Percentiles rank a stretch among this genome's conserved stretches.
Conservation (phyloP, 1,140 invertebrate genomes). For the Tenebrio molitor region DNA sequence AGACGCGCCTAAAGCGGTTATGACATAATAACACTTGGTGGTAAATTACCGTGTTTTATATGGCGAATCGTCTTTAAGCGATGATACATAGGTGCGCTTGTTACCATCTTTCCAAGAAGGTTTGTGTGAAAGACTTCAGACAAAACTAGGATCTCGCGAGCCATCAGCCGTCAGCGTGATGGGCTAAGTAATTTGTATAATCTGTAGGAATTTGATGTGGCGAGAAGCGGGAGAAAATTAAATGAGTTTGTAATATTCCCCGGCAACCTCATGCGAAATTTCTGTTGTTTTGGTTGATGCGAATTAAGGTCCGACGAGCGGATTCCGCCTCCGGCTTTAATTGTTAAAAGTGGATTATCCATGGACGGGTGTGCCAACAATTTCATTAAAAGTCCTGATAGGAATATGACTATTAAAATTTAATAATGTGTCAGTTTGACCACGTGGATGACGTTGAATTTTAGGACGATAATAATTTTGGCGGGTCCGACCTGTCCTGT, state of each 20-base stretch:
- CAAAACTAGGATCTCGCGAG: too few relatives aligned
- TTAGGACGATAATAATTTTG: conserved; percentile 1
- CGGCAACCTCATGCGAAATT: conserved; percentile 10
- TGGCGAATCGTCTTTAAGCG: too few relatives aligned
- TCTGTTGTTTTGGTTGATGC: conserved; percentile 25
- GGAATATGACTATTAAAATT: conserved; percentile 49
- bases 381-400: conserved; percentile 51
- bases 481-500: not conserved
- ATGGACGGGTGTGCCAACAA: conserved; percentile 49
- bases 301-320: conserved; percentile 17
- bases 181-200: conserved; percentile 3
- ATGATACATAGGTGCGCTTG: too few relatives aligned
- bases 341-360: conserved; percentile 50
- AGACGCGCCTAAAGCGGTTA: too few relatives aligned
- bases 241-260: conserved; percentile 5
- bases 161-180: not conserved
- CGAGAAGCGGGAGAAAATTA: not conserved
- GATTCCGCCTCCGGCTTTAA: conserved; percentile 35
- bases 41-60: too few relatives aligned
- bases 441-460: conserved; percentile 12
- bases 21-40: too few relatives aligned
- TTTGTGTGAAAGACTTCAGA: too few relatives aligned
- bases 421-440: conserved; percentile 39
- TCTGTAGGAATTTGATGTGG: not conserved
- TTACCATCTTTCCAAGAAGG: too few relatives aligned